phyloP scores from a whole-genome alignment of 1,140 invertebrate species.

The Euwallacea similis region DNA sequence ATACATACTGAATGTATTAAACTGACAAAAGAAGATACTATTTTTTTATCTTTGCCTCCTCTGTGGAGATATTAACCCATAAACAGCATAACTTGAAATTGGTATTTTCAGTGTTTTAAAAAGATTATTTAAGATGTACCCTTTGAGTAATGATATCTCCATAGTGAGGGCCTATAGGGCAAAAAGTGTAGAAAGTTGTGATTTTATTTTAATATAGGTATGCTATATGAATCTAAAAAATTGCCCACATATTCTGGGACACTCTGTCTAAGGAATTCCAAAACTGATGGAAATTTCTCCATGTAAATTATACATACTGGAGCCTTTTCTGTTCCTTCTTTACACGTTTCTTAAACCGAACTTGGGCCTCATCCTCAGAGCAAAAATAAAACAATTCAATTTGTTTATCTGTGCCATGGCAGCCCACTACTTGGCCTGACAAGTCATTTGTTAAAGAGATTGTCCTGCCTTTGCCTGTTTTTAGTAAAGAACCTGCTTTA shows the following conservation, averaged over 20 bases:
- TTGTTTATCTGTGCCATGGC: conserved; percentile 78
- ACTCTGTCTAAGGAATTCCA: conserved; percentile 3
- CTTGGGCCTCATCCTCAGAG: conserved; percentile 71
- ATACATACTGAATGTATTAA: too few relatives aligned
- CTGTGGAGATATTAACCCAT: too few relatives aligned
- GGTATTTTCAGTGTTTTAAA: too few relatives aligned
- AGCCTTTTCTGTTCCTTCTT: conserved; percentile 72
- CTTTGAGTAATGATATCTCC: too few relatives aligned
- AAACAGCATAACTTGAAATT: too few relatives aligned
- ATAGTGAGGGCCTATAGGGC: too few relatives aligned
- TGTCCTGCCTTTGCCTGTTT: conserved; percentile 74
- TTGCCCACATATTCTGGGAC: too few relatives aligned
- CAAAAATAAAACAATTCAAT: conserved; percentile 86
- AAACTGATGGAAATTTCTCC: conserved; percentile 8
- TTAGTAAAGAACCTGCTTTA: conserved; percentile 74
- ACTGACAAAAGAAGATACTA: too few relatives aligned
- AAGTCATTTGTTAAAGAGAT: conserved; percentile 67
- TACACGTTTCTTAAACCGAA: conserved; percentile 70
- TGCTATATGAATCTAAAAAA: not conserved
- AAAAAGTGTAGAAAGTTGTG: too few relatives aligned
- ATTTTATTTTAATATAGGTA: too few relatives aligned
- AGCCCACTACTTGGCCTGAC: conserved; percentile 71
- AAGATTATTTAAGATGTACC: too few relatives aligned
- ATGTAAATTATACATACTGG: conserved; percentile 54
- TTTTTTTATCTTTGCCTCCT: too few relatives aligned